Percentiles rank a stretch among this genome's conserved stretches.
Evolutionary conservation across 2,113 vertebrate species (phyloP).

Genomic region (Rousettus leschenaultii): DNA sequence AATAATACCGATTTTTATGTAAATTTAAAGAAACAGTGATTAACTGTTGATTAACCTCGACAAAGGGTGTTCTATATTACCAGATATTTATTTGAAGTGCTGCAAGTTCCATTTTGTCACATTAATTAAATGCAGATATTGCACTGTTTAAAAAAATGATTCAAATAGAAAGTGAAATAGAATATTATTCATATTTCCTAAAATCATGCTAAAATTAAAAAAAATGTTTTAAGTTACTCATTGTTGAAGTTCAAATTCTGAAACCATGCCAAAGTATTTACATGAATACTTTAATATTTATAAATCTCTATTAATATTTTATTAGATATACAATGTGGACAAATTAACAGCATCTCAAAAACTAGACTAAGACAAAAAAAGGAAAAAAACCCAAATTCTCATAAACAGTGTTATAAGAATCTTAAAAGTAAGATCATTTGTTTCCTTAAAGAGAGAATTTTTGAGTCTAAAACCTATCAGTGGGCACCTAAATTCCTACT

Average conservation of each 20-base stretch:
- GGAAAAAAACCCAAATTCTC: neutral
- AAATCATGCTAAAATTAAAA: neutral
- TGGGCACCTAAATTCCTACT: neutral
- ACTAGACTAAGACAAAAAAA: neutral
- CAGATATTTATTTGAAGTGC: neutral
- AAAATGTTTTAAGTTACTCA: neutral
- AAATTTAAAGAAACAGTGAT: conserved; percentile 17
- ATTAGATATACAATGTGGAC: neutral
- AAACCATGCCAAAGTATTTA: neutral
- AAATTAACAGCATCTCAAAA: neutral
- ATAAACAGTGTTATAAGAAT: neutral
- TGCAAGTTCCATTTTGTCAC: neutral
- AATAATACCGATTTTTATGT: neutral
- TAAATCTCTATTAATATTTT: neutral
- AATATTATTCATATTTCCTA: neutral
- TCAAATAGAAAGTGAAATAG: neutral
- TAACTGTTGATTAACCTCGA: neutral
- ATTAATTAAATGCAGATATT: neutral
- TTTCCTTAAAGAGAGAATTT: neutral
- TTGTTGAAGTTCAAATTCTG: neutral
- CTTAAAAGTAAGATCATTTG: neutral
- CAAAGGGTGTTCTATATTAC: neutral
- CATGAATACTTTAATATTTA: neutral
- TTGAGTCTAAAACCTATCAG: neutral
- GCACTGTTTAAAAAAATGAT: neutral